Evolutionary conservation across 2,888 invertebrate genomes (phyloP).

Genomic region (Agrochola litura): DNA sequence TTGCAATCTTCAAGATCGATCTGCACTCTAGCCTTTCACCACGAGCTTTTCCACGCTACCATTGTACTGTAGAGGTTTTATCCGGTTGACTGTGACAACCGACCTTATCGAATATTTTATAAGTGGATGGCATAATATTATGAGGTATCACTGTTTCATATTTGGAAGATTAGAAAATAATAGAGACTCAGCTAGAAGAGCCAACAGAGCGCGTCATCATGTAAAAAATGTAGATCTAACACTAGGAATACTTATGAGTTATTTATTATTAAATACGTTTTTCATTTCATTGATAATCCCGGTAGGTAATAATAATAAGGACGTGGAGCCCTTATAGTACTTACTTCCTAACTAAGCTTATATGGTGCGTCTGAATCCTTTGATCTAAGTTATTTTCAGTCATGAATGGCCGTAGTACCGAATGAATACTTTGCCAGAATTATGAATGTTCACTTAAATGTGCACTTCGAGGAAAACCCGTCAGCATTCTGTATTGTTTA

Average conservation of each 20-base stretch:
- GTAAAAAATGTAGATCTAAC: not conserved
- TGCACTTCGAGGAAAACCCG: constrained; percentile 52
- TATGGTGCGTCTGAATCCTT: constrained; percentile 6
- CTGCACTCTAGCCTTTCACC: constrained; percentile 1
- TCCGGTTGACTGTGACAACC: not conserved
- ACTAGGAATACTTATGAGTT: not conserved
- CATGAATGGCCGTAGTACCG: constrained; percentile 40
- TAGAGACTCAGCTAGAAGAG: no score
- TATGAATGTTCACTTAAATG: constrained; percentile 54
- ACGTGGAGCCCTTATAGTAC: not conserved
- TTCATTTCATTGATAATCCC: not conserved
- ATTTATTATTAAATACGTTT: not conserved
- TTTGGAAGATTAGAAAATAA: not conserved
- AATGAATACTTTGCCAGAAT: constrained; percentile 50
- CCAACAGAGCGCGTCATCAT: not conserved
- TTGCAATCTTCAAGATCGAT: constrained; percentile 34
- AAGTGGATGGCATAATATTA: not conserved
- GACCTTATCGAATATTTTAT: not conserved
- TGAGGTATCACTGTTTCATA: not conserved
- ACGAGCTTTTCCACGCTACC: not conserved
- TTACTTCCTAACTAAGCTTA: not conserved
- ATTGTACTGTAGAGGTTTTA: not conserved
- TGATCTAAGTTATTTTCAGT: constrained; percentile 48
- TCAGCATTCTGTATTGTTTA: constrained; percentile 59
- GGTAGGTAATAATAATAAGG: no score